Conservation (phyloP, 2,797 vertebrate genomes). For the Enteromius argenteus region DNA sequence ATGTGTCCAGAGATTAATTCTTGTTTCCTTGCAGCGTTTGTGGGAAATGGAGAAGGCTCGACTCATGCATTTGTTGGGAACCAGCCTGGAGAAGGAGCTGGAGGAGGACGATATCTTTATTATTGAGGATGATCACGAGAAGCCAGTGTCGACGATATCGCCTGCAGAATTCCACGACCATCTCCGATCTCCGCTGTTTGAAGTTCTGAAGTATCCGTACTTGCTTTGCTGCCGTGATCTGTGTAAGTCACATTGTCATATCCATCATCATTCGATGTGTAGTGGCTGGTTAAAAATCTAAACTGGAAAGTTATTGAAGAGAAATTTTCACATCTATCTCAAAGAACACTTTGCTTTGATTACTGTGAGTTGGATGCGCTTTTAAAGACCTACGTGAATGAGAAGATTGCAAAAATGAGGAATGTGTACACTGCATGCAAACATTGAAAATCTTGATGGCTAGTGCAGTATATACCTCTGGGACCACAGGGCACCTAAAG, state of each 20-base stretch:
- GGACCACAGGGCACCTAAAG: too few relatives aligned
- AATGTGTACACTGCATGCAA: background rate
- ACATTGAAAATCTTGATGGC: background rate
- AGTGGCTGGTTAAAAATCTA: background rate
- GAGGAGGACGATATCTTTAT: conserved; percentile 81
- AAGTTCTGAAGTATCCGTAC: conserved; percentile 86
- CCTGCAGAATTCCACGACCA: conserved; percentile 79
- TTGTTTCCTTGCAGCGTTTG: conserved; percentile 69
- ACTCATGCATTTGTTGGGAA: conserved; percentile 65
- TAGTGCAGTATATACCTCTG: background rate
- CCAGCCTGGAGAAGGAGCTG: conserved; percentile 68
- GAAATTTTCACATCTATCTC: background rate
- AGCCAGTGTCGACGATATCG: conserved; percentile 67
- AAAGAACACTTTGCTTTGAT: background rate
- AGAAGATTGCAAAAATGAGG: background rate
- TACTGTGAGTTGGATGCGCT: background rate
- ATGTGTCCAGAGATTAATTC: background rate
- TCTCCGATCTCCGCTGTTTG: conserved; percentile 80
- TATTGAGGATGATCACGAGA: conserved; percentile 77
- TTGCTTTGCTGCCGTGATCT: conserved; percentile 78
- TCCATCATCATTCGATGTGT: background rate
- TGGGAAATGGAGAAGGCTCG: conserved; percentile 83
- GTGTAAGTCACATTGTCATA: conserved; percentile 74
- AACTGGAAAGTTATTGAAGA: background rate
- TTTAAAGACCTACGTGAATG: background rate